phyloP scores from a whole-genome alignment of 2,888 invertebrate species.

The Erebia epiphron region DNA sequence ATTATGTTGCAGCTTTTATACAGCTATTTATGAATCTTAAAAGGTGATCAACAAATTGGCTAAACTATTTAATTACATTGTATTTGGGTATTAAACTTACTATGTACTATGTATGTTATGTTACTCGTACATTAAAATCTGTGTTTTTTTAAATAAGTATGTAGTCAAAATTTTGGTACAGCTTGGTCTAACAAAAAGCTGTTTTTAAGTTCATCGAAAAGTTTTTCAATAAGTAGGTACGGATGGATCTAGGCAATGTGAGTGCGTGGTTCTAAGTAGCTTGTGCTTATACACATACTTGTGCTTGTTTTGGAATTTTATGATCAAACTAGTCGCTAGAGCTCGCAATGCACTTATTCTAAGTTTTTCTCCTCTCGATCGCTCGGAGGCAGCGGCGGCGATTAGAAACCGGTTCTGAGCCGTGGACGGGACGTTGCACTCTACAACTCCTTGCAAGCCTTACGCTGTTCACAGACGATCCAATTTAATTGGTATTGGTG shows the following conservation, averaged over 20 bases:
- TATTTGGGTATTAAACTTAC: too few species aligned
- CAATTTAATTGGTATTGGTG: neutral
- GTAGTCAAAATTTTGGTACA: too few species aligned
- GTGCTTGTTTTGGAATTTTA: conserved; percentile 17
- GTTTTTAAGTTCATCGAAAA: neutral
- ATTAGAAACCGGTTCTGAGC: conserved; percentile 74
- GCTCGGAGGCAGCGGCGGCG: conserved; percentile 64
- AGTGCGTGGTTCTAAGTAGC: neutral
- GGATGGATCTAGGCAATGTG: neutral
- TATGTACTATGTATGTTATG: too few species aligned
- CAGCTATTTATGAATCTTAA: too few species aligned
- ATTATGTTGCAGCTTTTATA: too few species aligned
- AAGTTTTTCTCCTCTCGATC: conserved; percentile 69
- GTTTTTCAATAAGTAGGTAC: neutral
- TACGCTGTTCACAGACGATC: neutral
- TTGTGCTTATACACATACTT: neutral
- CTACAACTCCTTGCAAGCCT: conserved; percentile 50
- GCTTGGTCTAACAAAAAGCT: too few species aligned
- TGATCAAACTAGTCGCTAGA: conserved; percentile 14
- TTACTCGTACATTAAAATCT: neutral
- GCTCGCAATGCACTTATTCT: conserved; percentile 61
- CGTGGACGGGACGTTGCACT: conserved; percentile 66
- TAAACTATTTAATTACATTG: too few species aligned
- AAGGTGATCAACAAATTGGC: too few species aligned
- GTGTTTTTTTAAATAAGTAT: too few species aligned